Percentiles rank a stretch among this genome's conserved stretches.
phyloP scores from a whole-genome alignment of 2,888 invertebrate genomes.

The Cetonia aurata region DNA sequence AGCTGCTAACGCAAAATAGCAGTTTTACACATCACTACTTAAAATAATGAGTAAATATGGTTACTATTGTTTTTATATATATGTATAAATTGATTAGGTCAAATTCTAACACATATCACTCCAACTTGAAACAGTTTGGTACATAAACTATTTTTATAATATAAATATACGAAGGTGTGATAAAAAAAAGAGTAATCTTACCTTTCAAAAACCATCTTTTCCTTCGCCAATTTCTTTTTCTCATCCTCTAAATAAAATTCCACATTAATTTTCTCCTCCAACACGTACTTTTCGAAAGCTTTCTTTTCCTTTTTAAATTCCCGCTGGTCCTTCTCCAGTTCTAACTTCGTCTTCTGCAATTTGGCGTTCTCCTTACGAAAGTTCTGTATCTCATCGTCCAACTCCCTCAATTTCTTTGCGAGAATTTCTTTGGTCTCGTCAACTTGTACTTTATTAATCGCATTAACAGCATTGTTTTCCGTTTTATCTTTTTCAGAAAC shows the following conservation, averaged over 20 bases:
- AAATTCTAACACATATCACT: no score
- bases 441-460: slow-evolving; percentile 49
- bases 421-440: slow-evolving; percentile 69
- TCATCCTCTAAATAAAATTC: slow-evolving; percentile 74
- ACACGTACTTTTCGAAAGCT: slow-evolving; percentile 70
- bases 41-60: no score
- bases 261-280: slow-evolving; percentile 75
- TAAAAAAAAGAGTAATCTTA: slow-evolving; percentile 53
- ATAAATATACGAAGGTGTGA: not conserved
- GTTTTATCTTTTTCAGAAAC: slow-evolving; percentile 14
- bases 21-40: no score
- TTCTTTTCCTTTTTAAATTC: slow-evolving; percentile 70
- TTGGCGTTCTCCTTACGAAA: slow-evolving; percentile 70
- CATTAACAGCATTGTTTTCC: slow-evolving; percentile 15
- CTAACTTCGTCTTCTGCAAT: slow-evolving; percentile 63
- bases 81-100: no score
- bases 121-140: no score
- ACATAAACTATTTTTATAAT: not conserved
- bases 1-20: no score
- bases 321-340: slow-evolving; percentile 67
- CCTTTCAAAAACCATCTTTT: slow-evolving; percentile 68
- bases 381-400: slow-evolving; percentile 74
- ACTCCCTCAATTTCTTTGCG: slow-evolving; percentile 73
- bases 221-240: slow-evolving; percentile 73
- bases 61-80: no score